A percentile compares a stretch with the other conserved stretches of the same genome.
phyloP scores from a whole-genome alignment of 2,797 vertebrate genomes.

The Crossoptilon crossoptilon region DNA sequence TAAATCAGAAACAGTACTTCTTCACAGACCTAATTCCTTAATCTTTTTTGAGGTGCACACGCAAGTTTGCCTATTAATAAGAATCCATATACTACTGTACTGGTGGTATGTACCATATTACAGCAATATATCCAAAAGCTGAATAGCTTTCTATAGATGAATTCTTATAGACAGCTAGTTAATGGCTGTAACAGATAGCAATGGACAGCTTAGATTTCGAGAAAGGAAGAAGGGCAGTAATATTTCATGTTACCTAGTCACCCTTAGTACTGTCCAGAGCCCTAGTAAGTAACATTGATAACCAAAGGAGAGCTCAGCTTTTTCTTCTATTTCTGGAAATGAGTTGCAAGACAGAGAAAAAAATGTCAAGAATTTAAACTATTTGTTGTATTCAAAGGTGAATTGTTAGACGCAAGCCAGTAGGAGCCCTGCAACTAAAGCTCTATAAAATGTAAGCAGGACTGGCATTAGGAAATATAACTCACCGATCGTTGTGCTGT shows the following conservation, averaged over 20 bases:
- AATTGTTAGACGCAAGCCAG: not conserved
- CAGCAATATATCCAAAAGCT: not conserved
- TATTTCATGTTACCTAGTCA: not conserved
- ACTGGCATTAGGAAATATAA: not conserved
- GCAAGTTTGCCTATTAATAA: not conserved
- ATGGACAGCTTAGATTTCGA: not conserved
- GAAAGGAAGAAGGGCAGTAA: not conserved
- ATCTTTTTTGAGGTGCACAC: not conserved
- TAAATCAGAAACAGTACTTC: not conserved
- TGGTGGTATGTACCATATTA: not conserved
- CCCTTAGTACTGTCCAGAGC: not conserved
- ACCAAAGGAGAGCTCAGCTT: not conserved
- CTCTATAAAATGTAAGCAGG: not conserved
- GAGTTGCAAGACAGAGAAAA: not conserved
- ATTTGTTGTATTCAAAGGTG: not conserved
- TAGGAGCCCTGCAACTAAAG: not conserved
- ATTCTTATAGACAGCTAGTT: not conserved
- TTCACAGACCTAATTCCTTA: not conserved
- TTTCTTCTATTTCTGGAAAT: not conserved
- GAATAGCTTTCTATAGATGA: not conserved
- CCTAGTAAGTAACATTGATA: not conserved
- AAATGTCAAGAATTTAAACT: not conserved
- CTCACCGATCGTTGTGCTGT: not conserved
- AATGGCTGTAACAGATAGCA: not conserved
- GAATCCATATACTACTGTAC: not conserved